Base-by-base conservation (phyloP, 2,888 invertebrate genomes). In the Scelioninae gen. 2 region DNA sequence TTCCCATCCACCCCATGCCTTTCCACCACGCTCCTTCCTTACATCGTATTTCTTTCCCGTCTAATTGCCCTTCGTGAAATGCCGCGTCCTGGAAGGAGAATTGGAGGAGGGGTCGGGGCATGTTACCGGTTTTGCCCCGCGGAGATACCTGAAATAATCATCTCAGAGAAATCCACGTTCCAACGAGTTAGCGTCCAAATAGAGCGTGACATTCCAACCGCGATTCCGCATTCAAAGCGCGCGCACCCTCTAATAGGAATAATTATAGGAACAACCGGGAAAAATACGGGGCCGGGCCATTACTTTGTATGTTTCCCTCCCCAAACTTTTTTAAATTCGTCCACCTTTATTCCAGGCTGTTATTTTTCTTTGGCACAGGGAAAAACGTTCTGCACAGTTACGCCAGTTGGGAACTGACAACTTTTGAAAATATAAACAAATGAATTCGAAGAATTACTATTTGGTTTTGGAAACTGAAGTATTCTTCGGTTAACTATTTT, bases 51-150 rank as follows among this genome's bases (percentile, higher is more conserved):
- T 65, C n/a, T 70, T 73, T 65, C 33, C 45, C 57, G 22, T 55
- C 61, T 74, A 74, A 74, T 70, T 74, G 55, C 64, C 69, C 55
- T 18, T 55, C 53, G 52, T 52, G 52, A 71, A 64, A 71, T 53
- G 50, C 50, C 45, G 45, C 31, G 37, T 57, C 15, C 55, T 43
- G 61, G 50, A 67, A 58, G 16, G 53, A 39, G 48, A 39, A 64
- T 37, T 13, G 28, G 4, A 11, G 11, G 16, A 4, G 7, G 2
- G 19, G 16, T 3, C 37, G 46, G 15, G 63, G 19, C 3, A 25
- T 45, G 43, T 11, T 16, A 22, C 39, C 11, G 33, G 22, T 15
- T 37, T 50, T 50, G 16, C 67, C 57, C 45, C 41, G 37, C 45
- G 46, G 48, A 41, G 63, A 37, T 41, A 55, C 31, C 48, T 39